Evolutionary conservation across 2,888 invertebrate species (phyloP).

Genomic region (Pristionchus arcanus): DNA sequence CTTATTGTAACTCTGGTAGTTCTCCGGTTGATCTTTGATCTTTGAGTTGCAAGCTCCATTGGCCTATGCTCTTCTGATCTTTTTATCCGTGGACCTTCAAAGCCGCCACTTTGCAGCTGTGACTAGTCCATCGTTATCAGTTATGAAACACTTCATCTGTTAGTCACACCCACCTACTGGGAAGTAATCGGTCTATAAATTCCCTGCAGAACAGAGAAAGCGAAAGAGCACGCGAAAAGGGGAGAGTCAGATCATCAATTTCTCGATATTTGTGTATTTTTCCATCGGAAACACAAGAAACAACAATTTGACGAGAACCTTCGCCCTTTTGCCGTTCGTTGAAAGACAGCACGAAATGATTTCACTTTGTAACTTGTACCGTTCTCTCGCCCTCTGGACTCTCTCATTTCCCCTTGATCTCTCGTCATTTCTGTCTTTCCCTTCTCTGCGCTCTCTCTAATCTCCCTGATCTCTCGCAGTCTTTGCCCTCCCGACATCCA

Average conservation of each 20-base stretch:
- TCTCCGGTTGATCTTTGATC: neutral
- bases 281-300: neutral
- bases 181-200: neutral
- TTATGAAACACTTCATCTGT: neutral
- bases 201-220: neutral
- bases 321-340: neutral
- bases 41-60: neutral
- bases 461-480: neutral
- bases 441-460: neutral
- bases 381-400: neutral
- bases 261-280: neutral
- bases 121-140: slow-evolving; percentile 1
- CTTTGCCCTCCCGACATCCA: neutral
- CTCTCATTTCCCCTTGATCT: neutral
- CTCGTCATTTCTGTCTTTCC: neutral
- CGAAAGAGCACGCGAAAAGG: neutral
- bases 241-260: neutral
- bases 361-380: neutral
- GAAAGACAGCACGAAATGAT: neutral
- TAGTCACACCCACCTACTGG: neutral
- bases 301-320: neutral
- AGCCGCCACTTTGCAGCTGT: neutral
- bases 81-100: slow-evolving; percentile 40
- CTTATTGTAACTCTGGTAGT: neutral
- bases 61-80: neutral